A percentile compares a stretch with the other conserved stretches of the same genome.
These are phyloP conservation scores for Diloba caeruleocephala DNA, from an alignment of 2,888 invertebrate species.

Conservation along the genomic window DNA sequence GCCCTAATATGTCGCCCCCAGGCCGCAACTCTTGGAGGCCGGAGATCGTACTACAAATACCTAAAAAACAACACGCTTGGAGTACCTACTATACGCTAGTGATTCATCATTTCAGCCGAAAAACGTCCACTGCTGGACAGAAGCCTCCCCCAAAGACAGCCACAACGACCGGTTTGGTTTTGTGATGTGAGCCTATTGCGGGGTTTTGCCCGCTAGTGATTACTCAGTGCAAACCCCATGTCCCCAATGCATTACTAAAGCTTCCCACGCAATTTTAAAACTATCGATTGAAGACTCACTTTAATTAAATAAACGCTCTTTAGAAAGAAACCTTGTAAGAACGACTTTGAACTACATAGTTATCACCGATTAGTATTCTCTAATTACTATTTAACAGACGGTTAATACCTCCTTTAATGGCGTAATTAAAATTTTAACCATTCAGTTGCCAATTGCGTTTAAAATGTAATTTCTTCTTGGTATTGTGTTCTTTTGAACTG, in stretches of 20 bases:
- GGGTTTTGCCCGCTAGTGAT: too few relatives aligned
- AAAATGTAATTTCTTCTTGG: conserved; percentile 9
- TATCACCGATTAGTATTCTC: conserved; percentile 26
- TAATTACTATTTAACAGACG: conserved; percentile 25
- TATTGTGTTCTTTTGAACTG: neutral
- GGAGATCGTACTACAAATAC: too few relatives aligned
- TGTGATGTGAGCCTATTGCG: too few relatives aligned
- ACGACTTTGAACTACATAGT: conserved; percentile 44
- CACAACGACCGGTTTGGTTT: too few relatives aligned
- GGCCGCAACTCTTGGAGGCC: too few relatives aligned
- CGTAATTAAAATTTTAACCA: conserved; percentile 21
- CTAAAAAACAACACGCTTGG: too few relatives aligned
- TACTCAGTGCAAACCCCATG: too few relatives aligned
- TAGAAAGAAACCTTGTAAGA: conserved; percentile 37
- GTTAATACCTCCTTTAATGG: conserved; percentile 11
- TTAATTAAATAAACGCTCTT: conserved; percentile 43
- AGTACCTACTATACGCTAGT: too few relatives aligned
- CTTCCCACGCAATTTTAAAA: conserved; percentile 36
- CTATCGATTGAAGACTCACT: conserved; percentile 30
- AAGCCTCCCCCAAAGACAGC: too few relatives aligned
- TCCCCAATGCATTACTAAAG: conserved; percentile 22
- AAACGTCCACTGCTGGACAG: too few relatives aligned
- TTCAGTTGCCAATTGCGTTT: conserved; percentile 4
- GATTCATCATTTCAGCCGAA: too few relatives aligned
- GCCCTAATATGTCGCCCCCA: too few relatives aligned